Evolutionary conservation across 1,140 invertebrate species (phyloP).

Genomic region (Lordiphosa clarofinis): DNA sequence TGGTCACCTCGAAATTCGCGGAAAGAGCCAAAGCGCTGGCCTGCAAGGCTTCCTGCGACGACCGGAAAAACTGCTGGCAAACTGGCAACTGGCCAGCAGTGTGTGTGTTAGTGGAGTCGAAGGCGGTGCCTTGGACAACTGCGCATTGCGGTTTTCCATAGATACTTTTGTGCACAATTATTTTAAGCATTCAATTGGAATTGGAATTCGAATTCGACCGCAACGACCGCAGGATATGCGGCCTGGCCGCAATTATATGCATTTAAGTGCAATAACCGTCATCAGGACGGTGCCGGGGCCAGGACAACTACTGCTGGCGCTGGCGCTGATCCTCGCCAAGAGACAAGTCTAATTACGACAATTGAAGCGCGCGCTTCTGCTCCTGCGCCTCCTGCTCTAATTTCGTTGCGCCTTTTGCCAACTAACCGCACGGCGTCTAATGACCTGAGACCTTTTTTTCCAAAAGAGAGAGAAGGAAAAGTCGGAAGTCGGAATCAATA

Average conservation of each 20-base stretch:
- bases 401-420: slow-evolving; percentile 57
- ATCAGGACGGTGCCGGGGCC: slow-evolving; percentile 35
- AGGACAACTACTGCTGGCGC: slow-evolving; percentile 6
- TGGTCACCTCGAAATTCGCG: slow-evolving; percentile 29
- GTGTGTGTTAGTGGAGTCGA: neutral
- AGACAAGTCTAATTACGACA: slow-evolving; percentile 58
- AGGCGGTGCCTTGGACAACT: slow-evolving; percentile 44
- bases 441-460: slow-evolving; percentile 43
- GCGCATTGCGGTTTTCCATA: slow-evolving; percentile 69
- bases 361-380: slow-evolving; percentile 68
- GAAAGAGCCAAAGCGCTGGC: slow-evolving; percentile 11
- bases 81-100: slow-evolving; percentile 21
- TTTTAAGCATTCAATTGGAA: slow-evolving; percentile 74
- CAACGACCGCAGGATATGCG: slow-evolving; percentile 62
- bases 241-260: slow-evolving; percentile 61
- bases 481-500: slow-evolving; percentile 58
- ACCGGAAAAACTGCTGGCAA: slow-evolving; percentile 64
- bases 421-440: slow-evolving; percentile 45
- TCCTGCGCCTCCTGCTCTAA: slow-evolving; percentile 41
- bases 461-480: neutral
- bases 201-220: slow-evolving; percentile 51
- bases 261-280: slow-evolving; percentile 77
- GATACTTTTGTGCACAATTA: slow-evolving; percentile 60
- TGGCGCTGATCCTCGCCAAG: slow-evolving; percentile 1
- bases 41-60: slow-evolving; percentile 24